Percentiles rank a stretch among this genome's conserved stretches.
phyloP scores from a whole-genome alignment of 2,113 vertebrate species.

The Menura novaehollandiae region DNA sequence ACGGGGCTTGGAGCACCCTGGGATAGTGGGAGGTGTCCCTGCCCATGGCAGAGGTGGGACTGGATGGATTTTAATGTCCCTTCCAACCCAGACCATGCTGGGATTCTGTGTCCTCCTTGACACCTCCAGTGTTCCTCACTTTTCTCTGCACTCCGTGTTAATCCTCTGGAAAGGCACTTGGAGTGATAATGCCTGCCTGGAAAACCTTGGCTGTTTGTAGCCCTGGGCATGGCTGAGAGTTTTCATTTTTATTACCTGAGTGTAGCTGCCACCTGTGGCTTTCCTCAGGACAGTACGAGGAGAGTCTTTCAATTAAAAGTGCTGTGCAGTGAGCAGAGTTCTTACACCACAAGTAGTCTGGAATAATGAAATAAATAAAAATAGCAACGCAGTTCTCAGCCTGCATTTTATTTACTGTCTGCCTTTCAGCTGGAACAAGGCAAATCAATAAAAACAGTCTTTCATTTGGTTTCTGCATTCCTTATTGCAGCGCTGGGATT shows the following conservation, averaged over 20 bases:
- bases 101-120: fast-evolving
- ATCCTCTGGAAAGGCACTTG: fast-evolving
- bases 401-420: conserved; percentile 8
- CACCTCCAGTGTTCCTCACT: background rate
- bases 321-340: background rate
- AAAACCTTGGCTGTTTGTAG: fast-evolving
- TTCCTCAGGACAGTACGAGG: background rate
- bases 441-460: background rate
- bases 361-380: background rate
- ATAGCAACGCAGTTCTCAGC: background rate
- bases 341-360: background rate
- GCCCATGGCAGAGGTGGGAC: background rate
- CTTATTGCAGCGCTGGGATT: background rate
- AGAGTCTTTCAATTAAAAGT: background rate
- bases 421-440: background rate
- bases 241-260: background rate
- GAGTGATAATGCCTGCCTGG: background rate
- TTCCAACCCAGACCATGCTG: background rate
- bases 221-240: background rate
- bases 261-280: background rate
- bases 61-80: fast-evolving
- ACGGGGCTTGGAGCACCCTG: background rate
- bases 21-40: background rate
- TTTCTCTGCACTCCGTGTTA: fast-evolving
- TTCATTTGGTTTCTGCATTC: background rate